These are phyloP conservation scores for Muschampia plurimacula DNA, from an alignment of 2,888 invertebrate species.

Conservation along the genomic window DNA sequence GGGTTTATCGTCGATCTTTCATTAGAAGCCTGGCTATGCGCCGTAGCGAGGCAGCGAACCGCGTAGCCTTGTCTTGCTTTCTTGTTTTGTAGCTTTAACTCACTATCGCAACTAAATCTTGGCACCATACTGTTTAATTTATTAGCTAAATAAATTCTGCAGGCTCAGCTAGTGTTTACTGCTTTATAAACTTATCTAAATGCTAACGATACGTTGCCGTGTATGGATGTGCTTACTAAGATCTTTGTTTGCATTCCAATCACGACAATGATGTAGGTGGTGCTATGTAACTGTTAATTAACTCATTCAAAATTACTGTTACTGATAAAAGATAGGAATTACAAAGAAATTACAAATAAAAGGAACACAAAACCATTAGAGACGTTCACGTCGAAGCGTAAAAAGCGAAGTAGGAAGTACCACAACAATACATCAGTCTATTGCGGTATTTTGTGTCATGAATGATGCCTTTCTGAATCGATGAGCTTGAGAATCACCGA, in stretches of 20 bases:
- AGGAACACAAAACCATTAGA: slow-evolving; percentile 14
- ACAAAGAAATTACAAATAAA: slow-evolving; percentile 8
- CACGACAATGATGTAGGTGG: slow-evolving; percentile 10
- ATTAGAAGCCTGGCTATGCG: slow-evolving; percentile 65
- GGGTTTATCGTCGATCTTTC: slow-evolving; percentile 73
- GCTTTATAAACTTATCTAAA: slow-evolving; percentile 34
- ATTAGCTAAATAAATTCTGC: slow-evolving; percentile 44
- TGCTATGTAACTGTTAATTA: slow-evolving; percentile 6
- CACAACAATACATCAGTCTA: slow-evolving; percentile 29
- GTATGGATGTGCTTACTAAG: slow-evolving; percentile 18
- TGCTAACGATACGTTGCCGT: slow-evolving; percentile 36
- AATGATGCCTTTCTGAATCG: slow-evolving; percentile 41
- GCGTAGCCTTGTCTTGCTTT: slow-evolving; percentile 68
- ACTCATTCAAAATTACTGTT: slow-evolving; percentile 11
- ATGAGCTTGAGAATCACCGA: slow-evolving; percentile 46
- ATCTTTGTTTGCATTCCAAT: slow-evolving; percentile 31
- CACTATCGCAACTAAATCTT: slow-evolving; percentile 64
- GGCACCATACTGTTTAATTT: slow-evolving; percentile 64
- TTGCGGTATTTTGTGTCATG: slow-evolving; percentile 31
- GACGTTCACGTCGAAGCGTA: slow-evolving; percentile 10
- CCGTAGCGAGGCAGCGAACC: slow-evolving; percentile 59
- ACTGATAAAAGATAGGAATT: slow-evolving; percentile 14
- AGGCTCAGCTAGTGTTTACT: slow-evolving; percentile 33
- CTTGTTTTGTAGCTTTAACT: slow-evolving; percentile 56
- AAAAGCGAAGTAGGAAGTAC: slow-evolving; percentile 23